Evolutionary conservation across 2,113 vertebrate genomes (phyloP).

Genomic region (Vireo altiloquus): DNA sequence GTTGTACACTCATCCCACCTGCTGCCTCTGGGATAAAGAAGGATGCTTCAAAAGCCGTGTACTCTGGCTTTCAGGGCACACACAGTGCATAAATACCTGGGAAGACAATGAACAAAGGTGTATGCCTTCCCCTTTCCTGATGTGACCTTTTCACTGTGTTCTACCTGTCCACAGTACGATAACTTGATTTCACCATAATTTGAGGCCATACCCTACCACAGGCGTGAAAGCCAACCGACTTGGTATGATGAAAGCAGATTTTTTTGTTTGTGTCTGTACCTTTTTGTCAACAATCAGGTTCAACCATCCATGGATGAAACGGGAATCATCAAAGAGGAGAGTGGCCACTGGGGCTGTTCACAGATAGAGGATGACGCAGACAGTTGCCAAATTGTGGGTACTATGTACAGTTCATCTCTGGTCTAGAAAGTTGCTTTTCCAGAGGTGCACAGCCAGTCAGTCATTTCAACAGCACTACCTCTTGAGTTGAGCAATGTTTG

Average conservation of each 20-base stretch:
- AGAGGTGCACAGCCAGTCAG: background rate
- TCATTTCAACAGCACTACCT: background rate
- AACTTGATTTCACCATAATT: background rate
- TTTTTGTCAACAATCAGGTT: background rate
- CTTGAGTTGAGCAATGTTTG: background rate
- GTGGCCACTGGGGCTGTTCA: background rate
- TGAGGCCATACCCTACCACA: background rate
- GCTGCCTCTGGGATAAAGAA: background rate
- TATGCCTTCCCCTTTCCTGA: background rate
- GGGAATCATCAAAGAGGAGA: background rate
- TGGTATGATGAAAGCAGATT: background rate
- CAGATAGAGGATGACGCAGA: background rate
- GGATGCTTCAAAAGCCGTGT: background rate
- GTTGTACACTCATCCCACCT: background rate
- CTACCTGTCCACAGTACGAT: fast-evolving
- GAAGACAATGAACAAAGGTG: background rate
- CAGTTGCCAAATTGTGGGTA: background rate
- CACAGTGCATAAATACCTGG: background rate
- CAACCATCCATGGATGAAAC: background rate
- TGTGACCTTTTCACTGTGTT: background rate
- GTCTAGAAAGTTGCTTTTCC: background rate
- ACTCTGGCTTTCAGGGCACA: background rate
- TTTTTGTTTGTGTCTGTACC: background rate
- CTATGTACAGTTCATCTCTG: background rate
- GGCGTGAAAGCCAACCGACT: background rate